Base-by-base conservation (phyloP, 1,140 invertebrate genomes). In the Tetragonula clypearis region DNA sequence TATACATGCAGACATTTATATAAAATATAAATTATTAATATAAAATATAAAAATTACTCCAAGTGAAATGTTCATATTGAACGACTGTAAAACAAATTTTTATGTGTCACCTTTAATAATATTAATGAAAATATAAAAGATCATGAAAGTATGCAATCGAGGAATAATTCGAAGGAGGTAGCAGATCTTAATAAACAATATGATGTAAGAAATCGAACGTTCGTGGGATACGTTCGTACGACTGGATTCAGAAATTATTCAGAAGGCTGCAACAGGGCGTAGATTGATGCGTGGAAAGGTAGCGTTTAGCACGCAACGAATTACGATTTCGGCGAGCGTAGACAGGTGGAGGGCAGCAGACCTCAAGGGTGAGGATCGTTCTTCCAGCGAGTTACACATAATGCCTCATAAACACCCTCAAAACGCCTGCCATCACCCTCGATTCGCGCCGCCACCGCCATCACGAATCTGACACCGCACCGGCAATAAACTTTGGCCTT, bases 381-480 rank as follows among this genome's bases (percentile, higher is more conserved):
- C 92, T 95, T 95, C 93, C 94, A 92, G 89, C 90, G 92, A 92
- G 94, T 94, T 94, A 94, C 94, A 94, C 94, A 94, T 95, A 95
- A 95, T 95, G 94, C 93, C 94, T 95, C 94, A 94, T 95, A 95
- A 95, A 95, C 93, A 94, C 93, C 93, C 93, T 92, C 92, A 93
- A 94, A 94, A 94, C 93, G 92, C 92, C 92, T 93, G 90, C 90
- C 91, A 92, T 93, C 91, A 90, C 89, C 92, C 93, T 91, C 91
- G 86, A 91, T 90, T 92, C 90, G 88, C 89, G 90, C 89, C 90
- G 88, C 89, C 89, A 86, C 91, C 87, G 87, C 89, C 90, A 88
- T 92, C 87, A 79, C 76, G 82, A 75, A 86, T 90, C 87, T 90
- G 92, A 92, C 93, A 92, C 90, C 88, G 88, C 91, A 91, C 79